Evolutionary conservation across 2,113 vertebrate genomes (phyloP).

Genomic region (Epinephelus cyanopodus): DNA sequence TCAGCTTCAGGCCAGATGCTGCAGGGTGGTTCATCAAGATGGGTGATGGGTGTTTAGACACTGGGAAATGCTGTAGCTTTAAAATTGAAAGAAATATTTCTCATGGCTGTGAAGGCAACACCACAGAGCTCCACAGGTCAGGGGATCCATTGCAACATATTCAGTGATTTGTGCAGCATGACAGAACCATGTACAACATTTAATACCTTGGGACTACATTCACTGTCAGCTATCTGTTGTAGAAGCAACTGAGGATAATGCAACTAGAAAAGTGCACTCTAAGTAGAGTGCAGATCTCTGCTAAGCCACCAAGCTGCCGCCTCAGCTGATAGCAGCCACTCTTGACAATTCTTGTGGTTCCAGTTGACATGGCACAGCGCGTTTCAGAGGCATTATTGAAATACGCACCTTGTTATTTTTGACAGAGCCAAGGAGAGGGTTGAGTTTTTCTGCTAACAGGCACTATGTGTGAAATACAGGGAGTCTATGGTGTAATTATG

Average conservation of each 20-base stretch:
- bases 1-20: slow-evolving; percentile 18
- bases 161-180: background rate
- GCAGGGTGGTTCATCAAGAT: slow-evolving; percentile 24
- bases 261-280: too few relatives aligned
- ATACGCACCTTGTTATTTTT: too few relatives aligned
- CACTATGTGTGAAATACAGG: too few relatives aligned
- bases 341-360: too few relatives aligned
- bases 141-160: background rate
- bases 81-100: slow-evolving; percentile 15
- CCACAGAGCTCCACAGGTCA: background rate
- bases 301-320: too few relatives aligned
- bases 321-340: too few relatives aligned
- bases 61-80: background rate
- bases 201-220: background rate
- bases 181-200: background rate
- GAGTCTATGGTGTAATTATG: too few relatives aligned
- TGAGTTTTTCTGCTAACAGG: too few relatives aligned
- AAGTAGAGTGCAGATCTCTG: too few relatives aligned
- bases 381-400: too few relatives aligned
- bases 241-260: background rate
- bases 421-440: too few relatives aligned
- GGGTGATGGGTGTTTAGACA: slow-evolving; percentile 20
- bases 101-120: background rate
- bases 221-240: background rate
- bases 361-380: too few relatives aligned